Conservation (phyloP, 64 coral and sea anemone genomes). For the Anthopleura sola region DNA sequence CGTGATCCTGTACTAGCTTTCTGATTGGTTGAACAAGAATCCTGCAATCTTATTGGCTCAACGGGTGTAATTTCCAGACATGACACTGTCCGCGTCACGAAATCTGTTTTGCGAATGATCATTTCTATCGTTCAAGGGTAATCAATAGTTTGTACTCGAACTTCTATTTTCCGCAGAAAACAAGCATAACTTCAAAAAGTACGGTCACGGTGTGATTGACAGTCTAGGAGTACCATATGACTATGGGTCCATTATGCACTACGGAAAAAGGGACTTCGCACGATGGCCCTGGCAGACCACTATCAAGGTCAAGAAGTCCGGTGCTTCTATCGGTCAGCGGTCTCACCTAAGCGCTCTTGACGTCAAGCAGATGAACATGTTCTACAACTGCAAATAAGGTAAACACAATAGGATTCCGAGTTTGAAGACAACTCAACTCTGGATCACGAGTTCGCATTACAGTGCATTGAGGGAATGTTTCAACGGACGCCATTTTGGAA, state of each 20-base stretch:
- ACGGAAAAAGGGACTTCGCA: conserved; percentile 65
- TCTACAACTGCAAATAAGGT: conserved; percentile 52
- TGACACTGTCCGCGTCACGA: no score
- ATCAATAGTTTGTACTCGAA: no score
- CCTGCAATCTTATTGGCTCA: no score
- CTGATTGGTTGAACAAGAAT: no score
- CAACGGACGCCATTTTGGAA: no score
- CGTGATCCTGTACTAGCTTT: no score
- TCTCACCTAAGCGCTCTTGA: conserved; percentile 54
- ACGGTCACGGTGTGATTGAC: conserved; percentile 47
- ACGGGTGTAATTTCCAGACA: no score
- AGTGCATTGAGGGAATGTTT: no score
- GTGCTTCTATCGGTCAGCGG: conserved; percentile 77
- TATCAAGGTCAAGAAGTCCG: conserved; percentile 51
- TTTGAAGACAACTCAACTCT: no score
- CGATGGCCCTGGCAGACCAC: conserved; percentile 75
- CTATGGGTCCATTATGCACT: conserved; percentile 84
- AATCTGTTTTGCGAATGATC: neutral
- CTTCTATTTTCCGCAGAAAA: conserved; percentile 30
- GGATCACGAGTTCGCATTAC: no score
- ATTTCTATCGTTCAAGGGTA: no score
- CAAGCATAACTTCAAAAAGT: conserved; percentile 80
- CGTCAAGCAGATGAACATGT: conserved; percentile 71
- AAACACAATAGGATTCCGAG: no score
- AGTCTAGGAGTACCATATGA: conserved; percentile 72